These are phyloP conservation scores for Spialia ferax DNA, from an alignment of 2,888 invertebrate genomes.

Conservation along the genomic window DNA sequence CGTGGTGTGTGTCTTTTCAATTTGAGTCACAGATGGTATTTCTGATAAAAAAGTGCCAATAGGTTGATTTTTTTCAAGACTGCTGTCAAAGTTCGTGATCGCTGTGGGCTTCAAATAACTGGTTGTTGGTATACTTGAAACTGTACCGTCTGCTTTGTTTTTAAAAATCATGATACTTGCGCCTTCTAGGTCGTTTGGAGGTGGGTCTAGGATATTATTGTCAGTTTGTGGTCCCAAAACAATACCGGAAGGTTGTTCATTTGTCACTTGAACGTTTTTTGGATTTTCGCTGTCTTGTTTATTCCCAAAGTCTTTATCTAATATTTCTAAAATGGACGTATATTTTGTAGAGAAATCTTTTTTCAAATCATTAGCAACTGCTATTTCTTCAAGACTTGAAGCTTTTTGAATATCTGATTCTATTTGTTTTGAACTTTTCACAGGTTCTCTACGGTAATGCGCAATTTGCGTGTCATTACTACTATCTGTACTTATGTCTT, in stretches of 20 bases:
- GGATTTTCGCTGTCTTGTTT: neutral
- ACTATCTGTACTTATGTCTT: slow-evolving; percentile 2
- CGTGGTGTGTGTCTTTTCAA: too few species aligned
- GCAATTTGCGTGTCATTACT: neutral
- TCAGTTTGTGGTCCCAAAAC: neutral
- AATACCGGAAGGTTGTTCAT: neutral
- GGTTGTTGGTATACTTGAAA: neutral
- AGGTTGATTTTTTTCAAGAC: neutral
- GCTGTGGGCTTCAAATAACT: neutral
- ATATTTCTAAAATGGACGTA: neutral
- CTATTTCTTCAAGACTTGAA: neutral
- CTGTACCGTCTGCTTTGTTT: neutral
- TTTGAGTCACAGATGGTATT: neutral
- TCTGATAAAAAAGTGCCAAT: neutral
- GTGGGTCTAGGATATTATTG: neutral
- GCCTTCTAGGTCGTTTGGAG: neutral
- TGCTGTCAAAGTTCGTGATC: neutral
- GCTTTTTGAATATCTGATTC: neutral
- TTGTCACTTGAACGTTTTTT: neutral
- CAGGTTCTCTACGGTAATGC: neutral
- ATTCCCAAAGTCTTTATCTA: neutral
- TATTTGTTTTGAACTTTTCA: neutral
- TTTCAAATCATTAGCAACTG: neutral
- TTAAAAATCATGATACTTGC: neutral
- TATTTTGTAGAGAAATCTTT: neutral